Percentiles rank a stretch among this genome's conserved stretches.
Evolutionary conservation across 1,140 invertebrate species (phyloP).

Genomic region (Atta colombica): DNA sequence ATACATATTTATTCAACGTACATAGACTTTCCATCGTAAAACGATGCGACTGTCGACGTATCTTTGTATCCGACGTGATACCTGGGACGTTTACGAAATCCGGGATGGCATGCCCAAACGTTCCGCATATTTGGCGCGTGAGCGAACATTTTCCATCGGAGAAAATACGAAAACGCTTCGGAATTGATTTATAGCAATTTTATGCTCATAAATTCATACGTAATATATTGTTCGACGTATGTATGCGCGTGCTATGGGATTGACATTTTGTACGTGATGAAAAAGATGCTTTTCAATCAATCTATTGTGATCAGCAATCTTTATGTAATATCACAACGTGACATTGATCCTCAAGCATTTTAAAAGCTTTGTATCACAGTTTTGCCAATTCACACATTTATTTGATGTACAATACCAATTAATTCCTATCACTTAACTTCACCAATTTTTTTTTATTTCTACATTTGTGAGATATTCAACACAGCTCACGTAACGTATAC

Average conservation of each 20-base stretch:
- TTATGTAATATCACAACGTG: neutral
- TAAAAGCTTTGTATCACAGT: neutral
- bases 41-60: constrained; percentile 65
- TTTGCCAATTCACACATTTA: neutral
- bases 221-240: constrained; percentile 16
- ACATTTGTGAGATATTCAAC: neutral
- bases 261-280: constrained; percentile 6
- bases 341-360: neutral
- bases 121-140: constrained; percentile 63
- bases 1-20: constrained; percentile 78
- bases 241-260: neutral
- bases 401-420: neutral
- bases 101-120: constrained; percentile 55
- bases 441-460: neutral
- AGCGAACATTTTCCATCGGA: constrained; percentile 62
- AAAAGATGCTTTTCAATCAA: constrained; percentile 20
- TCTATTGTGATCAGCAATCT: constrained; percentile 1
- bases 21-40: constrained; percentile 71
- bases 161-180: constrained; percentile 55
- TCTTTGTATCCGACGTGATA: constrained; percentile 67
- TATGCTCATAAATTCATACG: constrained; percentile 53
- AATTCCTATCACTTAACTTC: neutral
- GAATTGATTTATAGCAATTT: constrained; percentile 61
- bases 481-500: neutral
- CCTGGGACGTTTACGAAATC: constrained; percentile 73